Conservation (phyloP, 1,140 invertebrate genomes). For the Sminthurinus signatus region DNA sequence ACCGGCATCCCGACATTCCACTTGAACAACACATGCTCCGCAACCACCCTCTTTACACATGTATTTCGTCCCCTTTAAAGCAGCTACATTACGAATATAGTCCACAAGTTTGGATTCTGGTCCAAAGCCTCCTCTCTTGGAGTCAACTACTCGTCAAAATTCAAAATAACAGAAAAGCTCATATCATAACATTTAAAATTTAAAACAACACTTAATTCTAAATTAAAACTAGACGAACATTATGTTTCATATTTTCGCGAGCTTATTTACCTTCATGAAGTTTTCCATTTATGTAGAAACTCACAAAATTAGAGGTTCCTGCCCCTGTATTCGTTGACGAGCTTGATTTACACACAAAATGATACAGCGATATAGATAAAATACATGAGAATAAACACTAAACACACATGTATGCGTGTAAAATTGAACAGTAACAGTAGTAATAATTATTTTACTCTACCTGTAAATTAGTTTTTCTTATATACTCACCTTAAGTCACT, state of each 20-base stretch:
- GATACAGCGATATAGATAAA: too few species aligned
- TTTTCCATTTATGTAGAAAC: not conserved
- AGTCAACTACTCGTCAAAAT: too few species aligned
- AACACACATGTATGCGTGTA: too few species aligned
- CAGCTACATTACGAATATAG: conserved; percentile 21
- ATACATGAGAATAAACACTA: too few species aligned
- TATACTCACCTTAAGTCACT: too few species aligned
- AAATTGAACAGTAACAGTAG: too few species aligned
- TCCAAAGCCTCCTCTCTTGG: not conserved
- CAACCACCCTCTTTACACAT: conserved; percentile 48
- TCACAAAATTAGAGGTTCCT: not conserved
- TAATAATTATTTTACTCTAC: too few species aligned
- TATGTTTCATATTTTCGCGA: not conserved
- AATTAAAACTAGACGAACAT: not conserved
- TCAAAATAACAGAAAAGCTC: not conserved
- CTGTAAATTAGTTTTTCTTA: too few species aligned
- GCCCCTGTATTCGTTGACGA: too few species aligned
- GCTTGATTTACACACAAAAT: too few species aligned
- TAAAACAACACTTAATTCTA: not conserved
- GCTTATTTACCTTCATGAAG: not conserved
- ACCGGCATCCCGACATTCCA: conserved; percentile 5
- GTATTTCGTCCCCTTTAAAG: conserved; percentile 24
- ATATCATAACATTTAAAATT: not conserved
- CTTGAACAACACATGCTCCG: conserved; percentile 33
- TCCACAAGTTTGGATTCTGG: conserved; percentile 15